phyloP scores from a whole-genome alignment of 2,797 vertebrate species.

The Microtus obscurus region DNA sequence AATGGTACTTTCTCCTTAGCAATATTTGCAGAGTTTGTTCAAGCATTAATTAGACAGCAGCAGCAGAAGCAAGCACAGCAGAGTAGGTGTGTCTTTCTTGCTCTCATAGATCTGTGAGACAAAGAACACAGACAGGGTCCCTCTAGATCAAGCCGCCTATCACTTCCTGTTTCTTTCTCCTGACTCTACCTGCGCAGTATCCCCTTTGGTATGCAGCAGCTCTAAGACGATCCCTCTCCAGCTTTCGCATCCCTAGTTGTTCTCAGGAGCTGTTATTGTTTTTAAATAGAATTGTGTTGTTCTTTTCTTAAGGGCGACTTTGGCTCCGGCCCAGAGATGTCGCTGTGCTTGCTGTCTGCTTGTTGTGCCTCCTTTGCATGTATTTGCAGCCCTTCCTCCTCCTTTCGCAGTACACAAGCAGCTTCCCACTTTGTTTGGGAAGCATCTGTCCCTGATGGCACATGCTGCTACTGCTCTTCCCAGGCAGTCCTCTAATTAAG shows the following conservation, averaged over 20 bases:
- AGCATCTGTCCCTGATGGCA: conserved; percentile 41
- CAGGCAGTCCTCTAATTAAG: conserved; percentile 46
- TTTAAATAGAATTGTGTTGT: neutral
- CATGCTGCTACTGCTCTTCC: neutral
- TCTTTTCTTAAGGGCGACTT: neutral
- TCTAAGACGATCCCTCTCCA: neutral
- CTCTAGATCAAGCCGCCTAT: neutral
- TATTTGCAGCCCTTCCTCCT: neutral
- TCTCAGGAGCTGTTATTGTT: neutral
- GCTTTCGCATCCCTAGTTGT: neutral
- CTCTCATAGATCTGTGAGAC: neutral
- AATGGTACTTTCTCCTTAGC: conserved; percentile 8
- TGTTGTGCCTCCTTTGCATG: neutral
- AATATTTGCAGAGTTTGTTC: neutral
- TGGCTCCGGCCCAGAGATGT: neutral
- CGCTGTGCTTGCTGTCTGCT: neutral
- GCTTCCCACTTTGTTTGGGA: conserved; percentile 43
- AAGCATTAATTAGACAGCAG: neutral
- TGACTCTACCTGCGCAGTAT: neutral
- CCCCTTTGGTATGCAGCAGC: neutral
- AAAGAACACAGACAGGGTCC: neutral
- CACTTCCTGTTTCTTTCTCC: neutral
- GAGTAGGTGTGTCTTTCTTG: neutral
- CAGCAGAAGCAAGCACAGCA: neutral
- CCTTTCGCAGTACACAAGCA: neutral